Conservation (phyloP, 2,888 invertebrate genomes). For the Nephrotoma flavescens region DNA sequence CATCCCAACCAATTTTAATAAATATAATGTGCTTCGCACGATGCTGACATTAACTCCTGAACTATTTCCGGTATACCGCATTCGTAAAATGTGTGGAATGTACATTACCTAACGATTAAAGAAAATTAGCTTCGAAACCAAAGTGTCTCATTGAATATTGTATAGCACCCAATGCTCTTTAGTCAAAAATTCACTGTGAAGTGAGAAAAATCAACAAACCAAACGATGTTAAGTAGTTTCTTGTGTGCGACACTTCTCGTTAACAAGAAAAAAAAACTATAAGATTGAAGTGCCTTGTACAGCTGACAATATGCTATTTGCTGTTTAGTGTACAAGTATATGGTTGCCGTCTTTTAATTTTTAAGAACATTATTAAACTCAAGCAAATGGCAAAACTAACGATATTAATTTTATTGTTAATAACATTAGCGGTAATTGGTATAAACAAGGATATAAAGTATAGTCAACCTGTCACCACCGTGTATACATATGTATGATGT, state of each 20-base stretch:
- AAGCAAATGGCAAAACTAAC: background rate
- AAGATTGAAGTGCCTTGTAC: background rate
- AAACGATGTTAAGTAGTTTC: background rate
- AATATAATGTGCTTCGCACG: too few relatives aligned
- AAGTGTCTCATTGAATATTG: background rate
- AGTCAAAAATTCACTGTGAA: background rate
- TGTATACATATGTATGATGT: too few relatives aligned
- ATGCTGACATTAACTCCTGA: background rate
- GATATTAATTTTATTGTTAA: background rate
- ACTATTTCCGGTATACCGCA: background rate
- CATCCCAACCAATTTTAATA: too few relatives aligned
- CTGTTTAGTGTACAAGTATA: background rate
- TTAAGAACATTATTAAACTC: background rate
- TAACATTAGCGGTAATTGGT: background rate
- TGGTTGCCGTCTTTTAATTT: background rate
- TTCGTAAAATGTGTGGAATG: background rate
- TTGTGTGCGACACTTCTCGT: background rate
- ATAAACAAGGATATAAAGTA: too few relatives aligned
- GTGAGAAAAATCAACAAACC: too few relatives aligned
- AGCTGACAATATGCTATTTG: background rate
- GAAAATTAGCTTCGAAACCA: background rate
- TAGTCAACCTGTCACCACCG: too few relatives aligned
- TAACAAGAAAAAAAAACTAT: background rate
- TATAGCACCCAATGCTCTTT: background rate
- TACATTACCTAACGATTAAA: background rate